Conservation (phyloP, 2,797 vertebrate genomes). For the Lithobates pipiens region DNA sequence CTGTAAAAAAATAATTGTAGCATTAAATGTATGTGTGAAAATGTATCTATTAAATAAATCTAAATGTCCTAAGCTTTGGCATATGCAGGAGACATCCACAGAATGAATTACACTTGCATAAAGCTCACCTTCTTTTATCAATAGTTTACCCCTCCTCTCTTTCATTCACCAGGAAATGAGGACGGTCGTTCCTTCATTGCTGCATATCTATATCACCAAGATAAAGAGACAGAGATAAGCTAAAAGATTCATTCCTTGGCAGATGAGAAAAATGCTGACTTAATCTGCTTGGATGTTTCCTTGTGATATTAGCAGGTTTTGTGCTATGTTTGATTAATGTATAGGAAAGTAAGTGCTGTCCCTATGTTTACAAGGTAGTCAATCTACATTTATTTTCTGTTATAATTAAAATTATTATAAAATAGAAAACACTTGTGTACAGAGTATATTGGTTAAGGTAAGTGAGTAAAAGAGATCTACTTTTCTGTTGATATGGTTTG, state of each 20-base stretch:
- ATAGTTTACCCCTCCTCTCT: not conserved
- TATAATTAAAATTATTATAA: too few relatives aligned
- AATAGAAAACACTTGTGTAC: too few relatives aligned
- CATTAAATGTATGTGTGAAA: not conserved
- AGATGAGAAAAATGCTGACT: slow-evolving; percentile 43
- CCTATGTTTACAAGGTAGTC: not conserved
- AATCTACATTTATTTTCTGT: too few relatives aligned
- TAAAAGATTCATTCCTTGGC: slow-evolving; percentile 61
- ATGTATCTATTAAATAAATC: not conserved
- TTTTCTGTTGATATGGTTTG: too few relatives aligned
- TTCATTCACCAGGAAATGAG: slow-evolving; percentile 59
- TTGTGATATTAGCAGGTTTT: slow-evolving; percentile 4
- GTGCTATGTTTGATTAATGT: not conserved
- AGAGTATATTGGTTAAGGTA: too few relatives aligned
- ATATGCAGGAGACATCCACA: slow-evolving; percentile 17
- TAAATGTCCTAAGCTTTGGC: slow-evolving; percentile 59
- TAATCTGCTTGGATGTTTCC: not conserved
- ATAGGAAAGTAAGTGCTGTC: not conserved
- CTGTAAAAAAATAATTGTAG: not conserved
- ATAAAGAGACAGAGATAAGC: slow-evolving; percentile 64
- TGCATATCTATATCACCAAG: slow-evolving; percentile 65
- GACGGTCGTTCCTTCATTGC: slow-evolving; percentile 62
- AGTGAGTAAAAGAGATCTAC: too few relatives aligned
- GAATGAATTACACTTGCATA: slow-evolving; percentile 41
- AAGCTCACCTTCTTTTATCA: slow-evolving; percentile 44